Conservation (phyloP, 2,797 vertebrate genomes). For the Nannoperca obscura region DNA sequence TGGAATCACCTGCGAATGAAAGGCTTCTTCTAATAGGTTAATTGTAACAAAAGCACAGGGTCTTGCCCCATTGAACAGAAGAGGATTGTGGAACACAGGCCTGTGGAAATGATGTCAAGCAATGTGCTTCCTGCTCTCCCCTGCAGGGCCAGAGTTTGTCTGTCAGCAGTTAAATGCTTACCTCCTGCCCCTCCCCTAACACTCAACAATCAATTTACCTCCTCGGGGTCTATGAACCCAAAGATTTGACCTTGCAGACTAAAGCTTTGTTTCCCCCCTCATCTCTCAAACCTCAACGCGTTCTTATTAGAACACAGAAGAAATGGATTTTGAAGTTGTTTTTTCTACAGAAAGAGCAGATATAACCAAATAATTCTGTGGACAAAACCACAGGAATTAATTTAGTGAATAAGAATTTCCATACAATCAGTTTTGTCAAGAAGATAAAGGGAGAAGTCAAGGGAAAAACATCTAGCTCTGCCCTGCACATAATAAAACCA, state of each 20-base stretch:
- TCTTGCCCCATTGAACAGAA: slow-evolving; percentile 82
- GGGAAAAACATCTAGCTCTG: not conserved
- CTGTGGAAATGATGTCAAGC: slow-evolving; percentile 82
- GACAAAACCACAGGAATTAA: not conserved
- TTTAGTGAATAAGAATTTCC: slow-evolving; percentile 4
- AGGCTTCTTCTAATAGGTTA: slow-evolving; percentile 81
- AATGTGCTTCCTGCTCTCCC: slow-evolving; percentile 73
- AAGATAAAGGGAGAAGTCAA: too few relatives aligned
- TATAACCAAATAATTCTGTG: not conserved
- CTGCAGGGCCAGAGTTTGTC: slow-evolving; percentile 83
- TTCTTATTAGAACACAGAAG: slow-evolving; percentile 67
- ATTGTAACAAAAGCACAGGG: slow-evolving; percentile 81
- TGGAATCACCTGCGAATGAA: slow-evolving; percentile 77
- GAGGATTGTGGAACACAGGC: slow-evolving; percentile 78
- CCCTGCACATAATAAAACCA: slow-evolving; percentile 1
- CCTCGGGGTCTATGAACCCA: slow-evolving; percentile 80
- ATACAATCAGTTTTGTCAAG: not conserved
- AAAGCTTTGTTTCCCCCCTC: slow-evolving; percentile 67
- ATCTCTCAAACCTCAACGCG: slow-evolving; percentile 75
- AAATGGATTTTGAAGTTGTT: slow-evolving; percentile 29
- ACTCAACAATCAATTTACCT: slow-evolving; percentile 84
- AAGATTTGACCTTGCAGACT: slow-evolving; percentile 81
- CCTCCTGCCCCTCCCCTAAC: slow-evolving; percentile 74
- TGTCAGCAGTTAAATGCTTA: slow-evolving; percentile 85
- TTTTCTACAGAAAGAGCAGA: slow-evolving; percentile 3